A percentile compares a stretch with the other conserved stretches of the same genome.
Evolutionary conservation across 2,113 vertebrate species (phyloP).

Genomic region (Anolis carolinensis): DNA sequence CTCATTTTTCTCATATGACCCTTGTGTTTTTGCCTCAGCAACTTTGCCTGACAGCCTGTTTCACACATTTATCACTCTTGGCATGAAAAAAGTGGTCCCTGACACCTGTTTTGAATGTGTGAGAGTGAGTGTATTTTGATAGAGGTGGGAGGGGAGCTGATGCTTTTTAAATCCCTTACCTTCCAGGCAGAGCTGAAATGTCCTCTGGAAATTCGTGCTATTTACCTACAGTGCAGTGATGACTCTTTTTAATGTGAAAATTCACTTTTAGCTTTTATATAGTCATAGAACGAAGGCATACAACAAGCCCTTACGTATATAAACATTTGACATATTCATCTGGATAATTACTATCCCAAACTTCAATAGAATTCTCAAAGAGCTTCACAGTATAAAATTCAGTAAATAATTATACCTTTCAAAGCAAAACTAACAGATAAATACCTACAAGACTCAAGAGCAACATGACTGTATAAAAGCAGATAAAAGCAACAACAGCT

Average conservation of each 20-base stretch:
- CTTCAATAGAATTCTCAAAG: not conserved
- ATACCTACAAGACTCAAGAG: not conserved
- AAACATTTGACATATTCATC: not conserved
- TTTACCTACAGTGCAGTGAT: not conserved
- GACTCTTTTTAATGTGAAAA: not conserved
- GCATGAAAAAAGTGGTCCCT: conserved; percentile 39
- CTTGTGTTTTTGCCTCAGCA: conserved; percentile 54
- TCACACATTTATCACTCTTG: conserved; percentile 61
- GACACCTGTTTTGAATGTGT: conserved; percentile 43
- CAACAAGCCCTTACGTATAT: not conserved
- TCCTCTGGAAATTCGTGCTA: not conserved
- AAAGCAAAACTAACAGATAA: not conserved
- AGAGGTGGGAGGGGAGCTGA: not conserved
- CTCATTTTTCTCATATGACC: conserved; percentile 57
- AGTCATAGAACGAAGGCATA: not conserved
- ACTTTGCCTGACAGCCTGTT: conserved; percentile 47
- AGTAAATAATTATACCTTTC: not conserved
- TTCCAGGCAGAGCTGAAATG: conserved; percentile 20
- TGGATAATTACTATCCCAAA: not conserved
- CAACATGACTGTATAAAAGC: not conserved
- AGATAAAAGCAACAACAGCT: too few species aligned
- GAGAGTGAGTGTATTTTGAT: conserved; percentile 38
- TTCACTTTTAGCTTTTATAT: conserved; percentile 7
- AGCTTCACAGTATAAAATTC: not conserved
- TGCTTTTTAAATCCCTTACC: not conserved